Conservation (phyloP, 2,113 vertebrate species). For the Jaculus jaculus region DNA sequence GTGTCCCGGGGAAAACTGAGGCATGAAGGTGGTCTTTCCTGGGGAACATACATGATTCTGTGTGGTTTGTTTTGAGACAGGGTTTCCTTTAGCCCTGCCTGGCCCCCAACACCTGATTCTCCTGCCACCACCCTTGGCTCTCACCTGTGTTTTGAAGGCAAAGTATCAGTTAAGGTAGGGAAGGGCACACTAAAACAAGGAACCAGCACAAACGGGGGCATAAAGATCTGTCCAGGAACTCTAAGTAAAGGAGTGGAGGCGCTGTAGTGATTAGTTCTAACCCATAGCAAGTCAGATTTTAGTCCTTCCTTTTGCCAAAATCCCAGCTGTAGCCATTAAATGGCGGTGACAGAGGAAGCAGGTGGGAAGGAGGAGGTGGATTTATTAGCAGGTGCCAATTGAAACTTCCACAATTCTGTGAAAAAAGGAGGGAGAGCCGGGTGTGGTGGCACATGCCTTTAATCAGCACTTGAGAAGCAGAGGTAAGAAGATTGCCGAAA, state of each 20-base stretch:
- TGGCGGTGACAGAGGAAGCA: not conserved
- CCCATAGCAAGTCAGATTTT: not conserved
- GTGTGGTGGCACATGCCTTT: too few species aligned
- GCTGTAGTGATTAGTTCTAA: not conserved
- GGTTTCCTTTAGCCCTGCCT: not conserved
- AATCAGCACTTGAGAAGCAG: too few species aligned
- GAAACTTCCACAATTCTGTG: slow-evolving; percentile 35
- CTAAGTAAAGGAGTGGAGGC: not conserved
- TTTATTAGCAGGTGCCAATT: not conserved
- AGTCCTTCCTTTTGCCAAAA: not conserved
- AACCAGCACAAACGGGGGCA: not conserved
- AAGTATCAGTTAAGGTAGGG: slow-evolving; percentile 7
- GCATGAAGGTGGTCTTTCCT: not conserved
- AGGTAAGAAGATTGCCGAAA: too few species aligned
- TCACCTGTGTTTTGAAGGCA: slow-evolving; percentile 54
- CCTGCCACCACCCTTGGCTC: too few species aligned
- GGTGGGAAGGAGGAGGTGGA: not conserved
- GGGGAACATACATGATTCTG: not conserved
- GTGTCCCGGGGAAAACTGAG: not conserved
- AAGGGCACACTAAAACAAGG: not conserved
- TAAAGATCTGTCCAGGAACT: slow-evolving; percentile 7
- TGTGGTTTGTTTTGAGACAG: not conserved
- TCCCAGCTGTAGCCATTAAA: not conserved
- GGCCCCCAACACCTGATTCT: not conserved
- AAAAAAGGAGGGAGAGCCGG: too few species aligned